These are phyloP conservation scores for Drosophila sturtevanti DNA, from an alignment of 1,140 invertebrate genomes.

Conservation along the genomic window DNA sequence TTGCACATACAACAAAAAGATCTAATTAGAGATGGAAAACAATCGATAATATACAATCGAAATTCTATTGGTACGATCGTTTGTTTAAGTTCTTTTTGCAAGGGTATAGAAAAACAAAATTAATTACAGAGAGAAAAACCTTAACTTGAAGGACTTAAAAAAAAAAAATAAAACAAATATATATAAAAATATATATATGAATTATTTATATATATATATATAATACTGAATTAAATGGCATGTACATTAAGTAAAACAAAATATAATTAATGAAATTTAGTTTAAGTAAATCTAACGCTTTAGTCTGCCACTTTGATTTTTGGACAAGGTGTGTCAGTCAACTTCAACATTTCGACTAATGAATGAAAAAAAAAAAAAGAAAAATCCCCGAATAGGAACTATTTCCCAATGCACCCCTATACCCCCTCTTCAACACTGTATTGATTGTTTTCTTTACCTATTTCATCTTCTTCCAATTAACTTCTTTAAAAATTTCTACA, in stretches of 20 bases:
- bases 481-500: conserved; percentile 22
- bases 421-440: conserved; percentile 3
- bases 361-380: not conserved
- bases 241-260: conserved; percentile 68
- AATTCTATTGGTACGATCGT: not conserved
- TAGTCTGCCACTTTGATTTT: conserved; percentile 80
- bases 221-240: conserved; percentile 58
- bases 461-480: conserved; percentile 13
- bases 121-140: conserved; percentile 18
- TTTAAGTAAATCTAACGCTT: conserved; percentile 79
- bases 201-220: conserved; percentile 55
- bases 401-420: conserved; percentile 53
- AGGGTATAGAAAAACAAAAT: not conserved
- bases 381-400: conserved; percentile 21
- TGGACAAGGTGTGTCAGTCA: conserved; percentile 74
- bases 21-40: not conserved
- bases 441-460: conserved; percentile 33
- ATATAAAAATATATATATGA: conserved; percentile 64
- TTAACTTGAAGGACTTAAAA: conserved; percentile 40
- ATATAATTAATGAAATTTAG: conserved; percentile 57
- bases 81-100: not conserved
- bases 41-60: not conserved
- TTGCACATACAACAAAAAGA: not conserved
- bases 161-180: conserved; percentile 33
- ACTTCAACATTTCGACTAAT: conserved; percentile 62